Evolutionary conservation across 1,140 invertebrate genomes (phyloP).

Genomic region (Tetragonula clypearis): DNA sequence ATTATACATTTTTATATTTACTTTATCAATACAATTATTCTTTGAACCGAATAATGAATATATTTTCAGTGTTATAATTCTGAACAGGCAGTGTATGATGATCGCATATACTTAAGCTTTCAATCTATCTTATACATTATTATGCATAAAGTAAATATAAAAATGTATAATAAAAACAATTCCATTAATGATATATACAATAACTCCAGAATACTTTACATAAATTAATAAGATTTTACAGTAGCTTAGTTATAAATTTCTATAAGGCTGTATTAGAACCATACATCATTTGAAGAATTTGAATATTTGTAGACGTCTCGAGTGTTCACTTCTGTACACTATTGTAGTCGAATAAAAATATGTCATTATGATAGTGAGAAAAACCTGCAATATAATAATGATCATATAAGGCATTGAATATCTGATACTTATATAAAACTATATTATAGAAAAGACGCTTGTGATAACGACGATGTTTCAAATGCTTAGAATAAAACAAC

Average conservation of each 20-base stretch:
- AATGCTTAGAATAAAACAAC: conserved; percentile 9
- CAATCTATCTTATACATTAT: conserved; percentile 17
- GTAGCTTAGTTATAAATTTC: neutral
- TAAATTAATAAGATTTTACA: conserved; percentile 17
- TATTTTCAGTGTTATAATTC: neutral
- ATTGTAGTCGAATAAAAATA: conserved; percentile 45
- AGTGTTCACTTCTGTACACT: conserved; percentile 19
- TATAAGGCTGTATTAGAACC: conserved; percentile 17
- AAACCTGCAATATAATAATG: conserved; percentile 71
- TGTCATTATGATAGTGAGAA: conserved; percentile 61
- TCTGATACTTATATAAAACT: neutral
- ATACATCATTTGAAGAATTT: conserved; percentile 11
- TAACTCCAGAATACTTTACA: conserved; percentile 36
- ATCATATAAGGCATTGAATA: conserved; percentile 46
- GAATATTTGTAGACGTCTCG: conserved; percentile 19
- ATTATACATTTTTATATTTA: too few species aligned
- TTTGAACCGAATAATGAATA: neutral
- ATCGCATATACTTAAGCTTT: conserved; percentile 10
- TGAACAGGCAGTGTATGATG: conserved; percentile 27
- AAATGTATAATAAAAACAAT: conserved; percentile 32
- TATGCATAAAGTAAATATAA: conserved; percentile 34
- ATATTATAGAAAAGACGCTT: neutral
- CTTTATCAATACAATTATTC: conserved; percentile 1
- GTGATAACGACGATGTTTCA: neutral
- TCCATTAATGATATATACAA: conserved; percentile 41